Percentiles rank a stretch among this genome's conserved stretches.
Evolutionary conservation across 2,797 vertebrate species (phyloP).

Genomic region (Melanotaenia parkinsoni): DNA sequence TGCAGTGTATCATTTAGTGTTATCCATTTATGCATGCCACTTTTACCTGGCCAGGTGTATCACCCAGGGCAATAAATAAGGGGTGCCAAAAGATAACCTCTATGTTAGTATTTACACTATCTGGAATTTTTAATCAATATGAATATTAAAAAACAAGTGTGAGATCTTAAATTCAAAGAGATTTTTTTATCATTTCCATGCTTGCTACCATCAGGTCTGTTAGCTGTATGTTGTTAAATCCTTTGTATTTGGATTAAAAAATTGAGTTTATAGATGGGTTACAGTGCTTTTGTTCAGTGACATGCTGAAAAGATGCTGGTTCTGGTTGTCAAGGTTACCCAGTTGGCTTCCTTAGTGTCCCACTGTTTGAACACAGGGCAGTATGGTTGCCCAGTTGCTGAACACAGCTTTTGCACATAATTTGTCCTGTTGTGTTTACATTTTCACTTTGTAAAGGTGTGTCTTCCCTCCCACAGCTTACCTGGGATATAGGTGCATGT

Average conservation of each 20-base stretch:
- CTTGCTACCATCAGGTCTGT: neutral
- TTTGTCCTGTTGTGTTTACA: neutral
- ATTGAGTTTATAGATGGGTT: neutral
- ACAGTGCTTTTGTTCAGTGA: neutral
- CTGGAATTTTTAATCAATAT: neutral
- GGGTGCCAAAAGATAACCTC: slow-evolving; percentile 20
- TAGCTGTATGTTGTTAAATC: neutral
- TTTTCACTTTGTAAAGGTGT: slow-evolving; percentile 3
- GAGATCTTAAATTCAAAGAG: neutral
- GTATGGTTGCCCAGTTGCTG: neutral
- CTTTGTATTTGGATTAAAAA: neutral
- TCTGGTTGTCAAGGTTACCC: neutral
- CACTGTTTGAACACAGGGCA: slow-evolving; percentile 1
- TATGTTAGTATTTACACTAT: neutral
- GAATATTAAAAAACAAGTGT: neutral
- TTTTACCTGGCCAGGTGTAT: slow-evolving; percentile 68
- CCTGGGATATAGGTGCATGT: neutral
- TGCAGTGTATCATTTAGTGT: neutral
- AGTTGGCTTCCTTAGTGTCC: neutral
- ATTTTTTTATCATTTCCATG: neutral
- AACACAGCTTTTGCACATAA: neutral
- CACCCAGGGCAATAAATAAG: slow-evolving; percentile 45
- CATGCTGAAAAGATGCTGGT: neutral
- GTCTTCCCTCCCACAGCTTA: neutral
- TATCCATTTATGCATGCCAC: neutral